Base-by-base conservation (phyloP, 2,113 vertebrate genomes). In the Alces alces region DNA sequence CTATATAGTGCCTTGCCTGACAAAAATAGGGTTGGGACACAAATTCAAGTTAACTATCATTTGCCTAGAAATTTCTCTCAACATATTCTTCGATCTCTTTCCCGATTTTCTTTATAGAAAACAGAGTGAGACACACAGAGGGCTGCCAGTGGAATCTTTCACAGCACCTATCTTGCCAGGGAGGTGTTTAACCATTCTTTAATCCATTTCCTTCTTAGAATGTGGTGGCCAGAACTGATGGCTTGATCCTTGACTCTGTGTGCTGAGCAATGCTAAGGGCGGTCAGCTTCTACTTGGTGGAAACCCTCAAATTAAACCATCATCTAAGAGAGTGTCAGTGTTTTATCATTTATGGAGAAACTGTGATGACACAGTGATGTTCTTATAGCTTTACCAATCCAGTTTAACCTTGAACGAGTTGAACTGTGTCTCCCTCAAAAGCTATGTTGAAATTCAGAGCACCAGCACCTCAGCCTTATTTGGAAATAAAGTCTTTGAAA, bases 61-160 rank as follows among this genome's bases (percentile, higher is more conserved):
- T 88, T 88, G 82, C 85, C 70, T 79, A 89, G 76, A 83, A 30
- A 89, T 39, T 80, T 96, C 85, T 86, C 78, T 92, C 79, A 80
- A 87, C 14, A 64, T 43, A 47, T 64, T 55, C 91, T 76, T 55
- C 89, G 16, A 43, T 45, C 14, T n/a, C 25, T 86, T 89, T 83
- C 66, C 10, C 6, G 0, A 54, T 60, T 89, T 66, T 50, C 73
- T 54, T 76, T 57, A 11, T 9, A 82, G 89, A 36, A 89, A 85
- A 86, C 25, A 87, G 33, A 12, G 21, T 36, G n/a, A 39, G 70
- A 85, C 2, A 21, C 14, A 21, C 1, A 23, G 45, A 60, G 39
- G 39, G 14, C 9, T 83, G 15, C 25, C 25, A 12, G 9, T 0
- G 6, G 54, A 70, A 25, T 3, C 52, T 73, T 28, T 6, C 2